phyloP scores from a whole-genome alignment of 2,888 invertebrate genomes.

The Lymantria monacha region DNA sequence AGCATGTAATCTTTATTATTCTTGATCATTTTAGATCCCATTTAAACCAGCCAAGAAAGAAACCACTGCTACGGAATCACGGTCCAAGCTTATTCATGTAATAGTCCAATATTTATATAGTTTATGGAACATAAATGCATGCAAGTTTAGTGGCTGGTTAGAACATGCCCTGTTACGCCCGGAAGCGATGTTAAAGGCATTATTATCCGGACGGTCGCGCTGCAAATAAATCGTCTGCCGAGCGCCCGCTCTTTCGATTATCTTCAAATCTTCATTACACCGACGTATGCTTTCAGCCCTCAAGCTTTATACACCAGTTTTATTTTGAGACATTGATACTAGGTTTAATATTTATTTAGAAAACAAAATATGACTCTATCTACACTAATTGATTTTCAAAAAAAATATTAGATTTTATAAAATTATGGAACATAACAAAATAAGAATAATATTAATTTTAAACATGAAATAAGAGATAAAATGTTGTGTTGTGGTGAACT shows the following conservation, averaged over 20 bases:
- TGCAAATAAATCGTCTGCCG: conserved; percentile 80
- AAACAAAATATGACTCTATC: neutral
- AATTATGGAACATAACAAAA: too few relatives aligned
- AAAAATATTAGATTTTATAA: too few relatives aligned
- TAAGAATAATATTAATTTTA: too few relatives aligned
- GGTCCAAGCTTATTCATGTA: neutral
- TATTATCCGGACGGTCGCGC: conserved; percentile 79
- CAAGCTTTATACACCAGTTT: conserved; percentile 35
- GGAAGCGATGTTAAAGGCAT: conserved; percentile 74
- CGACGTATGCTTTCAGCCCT: conserved; percentile 56
- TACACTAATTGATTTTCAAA: too few relatives aligned
- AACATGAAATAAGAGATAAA: too few relatives aligned
- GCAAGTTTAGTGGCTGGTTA: conserved; percentile 19
- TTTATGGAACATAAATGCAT: conserved; percentile 6
- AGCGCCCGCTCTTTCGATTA: conserved; percentile 78
- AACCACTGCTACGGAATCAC: too few relatives aligned
- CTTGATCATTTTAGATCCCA: too few relatives aligned
- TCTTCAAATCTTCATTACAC: conserved; percentile 82
- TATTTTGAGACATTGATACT: conserved; percentile 18
- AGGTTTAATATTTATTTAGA: neutral
- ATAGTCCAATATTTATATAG: neutral
- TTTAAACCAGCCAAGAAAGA: too few relatives aligned
- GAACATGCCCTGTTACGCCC: conserved; percentile 36
- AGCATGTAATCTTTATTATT: too few relatives aligned
- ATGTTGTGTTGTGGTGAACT: too few relatives aligned